Base-by-base conservation (phyloP, 2,888 invertebrate species). In the Osedax fenrisi region DNA sequence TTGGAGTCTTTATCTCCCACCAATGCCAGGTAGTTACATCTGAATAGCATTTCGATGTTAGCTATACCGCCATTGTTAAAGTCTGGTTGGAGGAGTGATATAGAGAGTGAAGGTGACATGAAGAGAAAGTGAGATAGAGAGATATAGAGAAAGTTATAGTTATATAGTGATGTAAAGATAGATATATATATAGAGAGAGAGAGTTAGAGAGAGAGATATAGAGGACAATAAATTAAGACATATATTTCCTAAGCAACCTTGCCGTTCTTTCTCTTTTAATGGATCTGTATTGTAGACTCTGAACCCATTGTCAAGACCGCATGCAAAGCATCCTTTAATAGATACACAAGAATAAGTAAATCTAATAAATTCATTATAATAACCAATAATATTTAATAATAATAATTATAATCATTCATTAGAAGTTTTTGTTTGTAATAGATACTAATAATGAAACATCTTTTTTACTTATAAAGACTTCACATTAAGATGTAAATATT, bases 201-300 rank as follows among this genome's bases (percentile, higher is more conserved):
- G 13, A 61, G 13, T 61, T 2, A 23, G 5, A 2, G 21, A 23
- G 61, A 61, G 5, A 61, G 22, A 61, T 21, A 61, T 13, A n/a
- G n/a, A n/a, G n/a, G n/a, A n/a, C n/a, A n/a, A n/a, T n/a, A n/a
- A n/a, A n/a, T n/a, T n/a, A n/a, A n/a, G n/a, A n/a, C n/a, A n/a
- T n/a, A n/a, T n/a, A n/a, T 61, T 61, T 61, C 13, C 13, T 22
- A 5, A 61, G 3, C 61, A 74, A 86, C 86, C 86, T 85, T 94
- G 93, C 76, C 93, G 88, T 85, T 94, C 94, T 86, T 94, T 96
- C 85, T 96, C 94, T 85, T 94, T 96, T 78, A 97, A 86, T 3
- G 97, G 97, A 85, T 97, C 96, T 83, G 94, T 92, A 83, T 94
- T 96, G 85, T 93, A 97, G 25, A 97, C 92, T 80, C 96, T 88